Evolutionary conservation across 35 echinoderm and acorn worm species (phyloP), one percentile per base, ranked within the genome.

Genomic region (Ophioderma brevispina): DNA sequence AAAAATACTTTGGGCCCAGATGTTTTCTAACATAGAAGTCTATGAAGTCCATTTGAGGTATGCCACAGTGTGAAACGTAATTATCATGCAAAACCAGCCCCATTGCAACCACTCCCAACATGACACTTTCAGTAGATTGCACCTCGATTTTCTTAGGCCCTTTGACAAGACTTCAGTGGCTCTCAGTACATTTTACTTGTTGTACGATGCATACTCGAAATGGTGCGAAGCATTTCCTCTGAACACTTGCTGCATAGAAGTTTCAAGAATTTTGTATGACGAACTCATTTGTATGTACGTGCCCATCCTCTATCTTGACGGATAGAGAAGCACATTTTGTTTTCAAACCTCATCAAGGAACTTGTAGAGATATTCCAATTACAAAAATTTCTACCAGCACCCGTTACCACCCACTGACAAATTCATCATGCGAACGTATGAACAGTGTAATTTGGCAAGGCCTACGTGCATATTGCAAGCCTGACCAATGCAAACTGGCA

Each of bases 381-480:
- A 87, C 85, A 39, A 85, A 75, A 78, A 50, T 87, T 43, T 40
- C 46, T 36, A 92, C 84, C 25, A 92, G 91, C 37, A 55, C n/a
- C n/a, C n/a, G 84, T 31, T 92, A 92, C 28, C 91, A 92, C 34
- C 91, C 85, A 39, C 91, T 87, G 50, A 92, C 91, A 38, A 92
- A 92, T 82, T 76, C 78, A 0, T 79, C 83, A 33, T 87, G 91
- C 85, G 91, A 92, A 52, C 43, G 91, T 23, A 80, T 87, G 46
- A 92, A 92, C 52, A 87, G 64, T 52, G 55, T 84, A 18, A 77
- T 92, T 81, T 85, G 41, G 25, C 91, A 92, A 39, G 87, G 76
- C 0, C 84, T 92, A 35, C 35, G 78, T 25, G 91, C 91, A 32
- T 82, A 87, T 80, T 82, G 91, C 64, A 78, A 77, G 23, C 77